These are phyloP conservation scores for Muraenolepis orangiensis DNA, from an alignment of 2,797 vertebrate genomes.

Conservation along the genomic window DNA sequence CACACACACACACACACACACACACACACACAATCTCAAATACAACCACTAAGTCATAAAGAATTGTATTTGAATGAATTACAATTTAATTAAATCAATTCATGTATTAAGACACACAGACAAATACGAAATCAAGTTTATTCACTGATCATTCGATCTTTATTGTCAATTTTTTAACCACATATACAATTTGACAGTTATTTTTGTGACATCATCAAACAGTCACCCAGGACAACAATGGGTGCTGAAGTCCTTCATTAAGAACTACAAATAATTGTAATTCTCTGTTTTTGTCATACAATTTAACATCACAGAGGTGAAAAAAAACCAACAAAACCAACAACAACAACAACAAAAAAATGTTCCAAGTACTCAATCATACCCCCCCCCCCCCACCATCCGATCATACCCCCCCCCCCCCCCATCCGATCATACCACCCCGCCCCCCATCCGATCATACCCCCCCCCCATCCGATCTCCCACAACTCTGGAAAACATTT, in stretches of 20 bases:
- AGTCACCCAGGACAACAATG: constrained; percentile 55
- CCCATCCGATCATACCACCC: constrained; percentile 24
- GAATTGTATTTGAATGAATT: no score
- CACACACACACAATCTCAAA: constrained; percentile 14
- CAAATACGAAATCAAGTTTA: constrained; percentile 5
- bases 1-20: constrained; percentile 4
- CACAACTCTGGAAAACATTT: constrained; percentile 31
- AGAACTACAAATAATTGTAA: constrained; percentile 34
- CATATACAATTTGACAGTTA: constrained; percentile 66
- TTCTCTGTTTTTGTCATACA: constrained; percentile 39
- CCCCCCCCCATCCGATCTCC: constrained; percentile 17
- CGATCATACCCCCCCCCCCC: constrained; percentile 23
- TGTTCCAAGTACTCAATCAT: constrained; percentile 32
- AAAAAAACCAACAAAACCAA: neutral
- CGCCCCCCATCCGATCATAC: constrained; percentile 24
- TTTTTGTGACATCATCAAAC: constrained; percentile 72
- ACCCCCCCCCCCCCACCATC: no score
- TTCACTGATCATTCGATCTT: constrained; percentile 55
- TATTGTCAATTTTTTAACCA: constrained; percentile 62
- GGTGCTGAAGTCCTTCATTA: constrained; percentile 40
- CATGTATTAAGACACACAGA: neutral
- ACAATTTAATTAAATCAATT: neutral
- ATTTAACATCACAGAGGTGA: constrained; percentile 42
- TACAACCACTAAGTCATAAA: neutral
- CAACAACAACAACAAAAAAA: no score